Base-by-base conservation (phyloP, 92 coral and sea anemone species). In the Plumapathes pennacea region DNA sequence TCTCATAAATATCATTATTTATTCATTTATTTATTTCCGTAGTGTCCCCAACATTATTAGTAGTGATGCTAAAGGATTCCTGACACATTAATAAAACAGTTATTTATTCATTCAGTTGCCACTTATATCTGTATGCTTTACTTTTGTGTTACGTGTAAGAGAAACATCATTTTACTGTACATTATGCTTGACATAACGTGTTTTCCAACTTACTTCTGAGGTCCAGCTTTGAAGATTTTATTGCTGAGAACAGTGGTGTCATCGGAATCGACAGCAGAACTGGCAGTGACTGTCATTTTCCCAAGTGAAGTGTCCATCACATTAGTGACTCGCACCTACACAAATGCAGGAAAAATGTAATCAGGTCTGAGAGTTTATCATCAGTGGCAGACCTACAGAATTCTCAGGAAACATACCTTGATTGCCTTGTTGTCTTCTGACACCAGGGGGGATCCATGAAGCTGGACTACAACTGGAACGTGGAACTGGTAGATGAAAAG, bases 311-410 rank as follows among this genome's bases (percentile, higher is more conserved):
- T 87, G 65, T 91, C 97, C 59, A 91, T 23, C 9, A 89, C 90
- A 57, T 88, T 91, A 20, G 96, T 91, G 10, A 91, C 91, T 44
- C 97, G 90, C 21, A 91, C 96, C 97, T 90, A 53, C 12, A 19
- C 13, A 26, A 51, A 51, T 8, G 22, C 20, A 14, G 44, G 18
- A 3, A 19, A 53, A 31, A 32, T n/a, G 8, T 34, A 32, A 26
- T 4, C 12, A 49, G 15, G 14, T 50, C 15, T 26, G 17, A 49
- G 30, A 3, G 15, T 13, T 3, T 25, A 12, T 0, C 29, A 4
- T 40, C 14, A 40, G 20, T 40, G 20, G 14, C 5, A 0, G 2
- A 28, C 5, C 0, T 10, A 5, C 23, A 18, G 29, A 18, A 1
- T 41, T 7, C 14, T 15, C 5, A 5, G 26, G 13, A 22, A 14